phyloP scores from a whole-genome alignment of 2,113 vertebrate species.

The Oncorhynchus clarkii region DNA sequence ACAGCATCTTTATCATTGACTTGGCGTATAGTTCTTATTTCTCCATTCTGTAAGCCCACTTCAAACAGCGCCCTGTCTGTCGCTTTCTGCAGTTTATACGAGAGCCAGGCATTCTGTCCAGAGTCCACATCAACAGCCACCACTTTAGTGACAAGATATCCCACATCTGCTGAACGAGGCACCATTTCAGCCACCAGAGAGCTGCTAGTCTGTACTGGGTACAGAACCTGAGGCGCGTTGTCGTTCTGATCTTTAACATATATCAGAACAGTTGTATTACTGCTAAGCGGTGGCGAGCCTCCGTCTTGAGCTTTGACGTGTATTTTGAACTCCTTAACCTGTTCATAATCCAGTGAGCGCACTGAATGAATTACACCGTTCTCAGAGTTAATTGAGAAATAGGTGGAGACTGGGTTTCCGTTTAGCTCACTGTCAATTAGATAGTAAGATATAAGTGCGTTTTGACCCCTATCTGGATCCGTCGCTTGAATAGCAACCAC shows the following conservation, averaged over 20 bases:
- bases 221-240: slow-evolving; percentile 76
- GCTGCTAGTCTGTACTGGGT: slow-evolving; percentile 60
- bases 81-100: slow-evolving; percentile 55
- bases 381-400: slow-evolving; percentile 75
- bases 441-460: slow-evolving; percentile 63
- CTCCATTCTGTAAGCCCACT: slow-evolving; percentile 31
- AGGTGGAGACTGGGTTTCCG: slow-evolving; percentile 61
- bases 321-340: slow-evolving; percentile 55
- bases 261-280: slow-evolving; percentile 41
- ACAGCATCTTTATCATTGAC: slow-evolving; percentile 44
- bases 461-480: slow-evolving; percentile 64
- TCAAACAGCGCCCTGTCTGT: slow-evolving; percentile 46
- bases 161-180: slow-evolving; percentile 56
- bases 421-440: slow-evolving; percentile 48
- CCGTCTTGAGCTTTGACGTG: slow-evolving; percentile 60
- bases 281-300: slow-evolving; percentile 52
- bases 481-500: slow-evolving; percentile 54
- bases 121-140: slow-evolving; percentile 67
- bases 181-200: slow-evolving; percentile 56
- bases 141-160: slow-evolving; percentile 65
- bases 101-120: slow-evolving; percentile 68
- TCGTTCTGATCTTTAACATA: slow-evolving; percentile 72
- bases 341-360: slow-evolving; percentile 69
- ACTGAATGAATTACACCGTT: slow-evolving; percentile 65
- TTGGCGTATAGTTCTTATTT: slow-evolving; percentile 33